phyloP scores from a whole-genome alignment of 1,140 invertebrate genomes.

The Tetragonula clypearis region DNA sequence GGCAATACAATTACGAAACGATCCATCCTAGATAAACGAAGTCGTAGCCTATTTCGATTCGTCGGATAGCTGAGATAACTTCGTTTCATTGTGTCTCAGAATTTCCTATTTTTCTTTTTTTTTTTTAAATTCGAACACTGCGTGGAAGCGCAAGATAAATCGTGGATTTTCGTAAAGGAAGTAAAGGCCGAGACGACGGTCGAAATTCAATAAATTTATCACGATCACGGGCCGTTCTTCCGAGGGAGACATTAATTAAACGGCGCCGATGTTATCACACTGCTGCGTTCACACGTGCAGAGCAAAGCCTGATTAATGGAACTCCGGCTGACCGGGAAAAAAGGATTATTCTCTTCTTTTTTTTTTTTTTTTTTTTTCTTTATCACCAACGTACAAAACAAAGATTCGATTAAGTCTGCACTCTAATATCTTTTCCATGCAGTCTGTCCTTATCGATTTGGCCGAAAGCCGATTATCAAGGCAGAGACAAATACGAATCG shows the following conservation, averaged over 20 bases:
- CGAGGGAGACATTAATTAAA: slow-evolving; percentile 70
- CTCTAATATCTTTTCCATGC: background rate
- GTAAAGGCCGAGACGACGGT: background rate
- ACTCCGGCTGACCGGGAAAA: slow-evolving; percentile 21
- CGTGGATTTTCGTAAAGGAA: background rate
- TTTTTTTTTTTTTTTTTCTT: slow-evolving; percentile 8
- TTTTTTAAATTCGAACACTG: background rate
- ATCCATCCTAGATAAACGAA: background rate
- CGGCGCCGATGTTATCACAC: slow-evolving; percentile 60
- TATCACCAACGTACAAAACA: background rate
- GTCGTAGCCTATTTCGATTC: background rate
- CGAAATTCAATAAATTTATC: slow-evolving; percentile 40
- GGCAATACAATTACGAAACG: slow-evolving; percentile 7
- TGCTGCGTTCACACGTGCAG: slow-evolving; percentile 58
- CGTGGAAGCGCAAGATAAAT: background rate
- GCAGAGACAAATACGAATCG: background rate
- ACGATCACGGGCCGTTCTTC: slow-evolving; percentile 66
- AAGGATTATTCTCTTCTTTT: slow-evolving; percentile 50
- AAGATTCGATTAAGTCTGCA: slow-evolving; percentile 31
- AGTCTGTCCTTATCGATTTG: background rate
- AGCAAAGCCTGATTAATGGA: slow-evolving; percentile 70
- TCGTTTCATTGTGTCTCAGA: background rate
- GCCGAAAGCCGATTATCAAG: background rate
- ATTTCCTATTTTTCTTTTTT: background rate
- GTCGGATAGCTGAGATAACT: background rate